phyloP scores from a whole-genome alignment of 2,888 invertebrate species.

The Trichopria drosophilae region DNA sequence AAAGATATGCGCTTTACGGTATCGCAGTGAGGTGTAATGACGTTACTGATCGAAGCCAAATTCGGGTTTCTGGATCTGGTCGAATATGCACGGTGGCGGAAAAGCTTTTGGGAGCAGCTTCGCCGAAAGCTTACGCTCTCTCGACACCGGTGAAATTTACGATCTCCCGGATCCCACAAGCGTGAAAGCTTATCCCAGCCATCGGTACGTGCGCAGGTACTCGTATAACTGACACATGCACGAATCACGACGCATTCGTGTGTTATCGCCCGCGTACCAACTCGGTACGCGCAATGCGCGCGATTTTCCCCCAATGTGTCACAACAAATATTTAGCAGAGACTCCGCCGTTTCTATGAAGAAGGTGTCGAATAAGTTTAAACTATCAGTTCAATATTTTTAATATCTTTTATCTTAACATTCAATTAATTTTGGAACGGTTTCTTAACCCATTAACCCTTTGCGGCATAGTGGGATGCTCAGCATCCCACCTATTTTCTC shows the following conservation, averaged over 20 bases:
- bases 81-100: conserved; percentile 21
- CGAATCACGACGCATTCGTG: neutral
- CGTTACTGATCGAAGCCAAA: conserved; percentile 47
- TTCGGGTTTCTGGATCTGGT: conserved; percentile 40
- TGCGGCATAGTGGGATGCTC: too few relatives aligned
- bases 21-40: conserved; percentile 34
- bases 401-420: too few relatives aligned
- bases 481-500: too few relatives aligned
- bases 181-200: conserved; percentile 33
- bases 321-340: conserved; percentile 34
- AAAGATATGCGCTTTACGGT: too few relatives aligned
- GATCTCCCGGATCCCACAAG: conserved; percentile 31
- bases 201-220: conserved; percentile 30
- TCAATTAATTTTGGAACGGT: too few relatives aligned
- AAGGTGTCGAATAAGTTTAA: too few relatives aligned
- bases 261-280: neutral
- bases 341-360: too few relatives aligned
- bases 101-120: conserved; percentile 27
- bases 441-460: too few relatives aligned
- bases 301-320: conserved; percentile 13
- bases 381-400: too few relatives aligned
- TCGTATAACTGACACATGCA: conserved; percentile 16
- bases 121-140: conserved; percentile 28
- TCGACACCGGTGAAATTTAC: conserved; percentile 31
- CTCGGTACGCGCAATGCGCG: conserved; percentile 9